A percentile compares a stretch with the other conserved stretches of the same genome.
phyloP scores from a whole-genome alignment of 1,140 invertebrate species.

The Ectropis grisescens region DNA sequence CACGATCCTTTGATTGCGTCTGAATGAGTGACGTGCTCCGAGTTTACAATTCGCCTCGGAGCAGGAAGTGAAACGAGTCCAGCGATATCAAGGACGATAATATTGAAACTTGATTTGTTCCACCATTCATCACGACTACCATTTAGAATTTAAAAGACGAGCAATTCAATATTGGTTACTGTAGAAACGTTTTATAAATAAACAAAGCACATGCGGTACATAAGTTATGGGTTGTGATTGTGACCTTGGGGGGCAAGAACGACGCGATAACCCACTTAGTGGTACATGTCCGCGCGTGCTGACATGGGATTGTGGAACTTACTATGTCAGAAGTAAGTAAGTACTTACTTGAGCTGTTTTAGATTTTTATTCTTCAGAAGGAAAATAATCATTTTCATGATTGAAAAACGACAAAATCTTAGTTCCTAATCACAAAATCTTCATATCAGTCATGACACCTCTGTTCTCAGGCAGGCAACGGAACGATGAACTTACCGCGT shows the following conservation, averaged over 20 bases:
- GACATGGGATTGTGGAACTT: conserved; percentile 35
- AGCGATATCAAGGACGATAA: conserved; percentile 56
- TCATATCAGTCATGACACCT: not conserved
- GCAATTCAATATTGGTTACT: too few species aligned
- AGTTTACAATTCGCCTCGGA: conserved; percentile 46
- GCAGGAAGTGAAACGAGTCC: conserved; percentile 59
- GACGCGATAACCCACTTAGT: conserved; percentile 49
- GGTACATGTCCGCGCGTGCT: conserved; percentile 38
- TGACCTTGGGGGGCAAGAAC: conserved; percentile 14
- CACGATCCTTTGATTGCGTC: conserved; percentile 56
- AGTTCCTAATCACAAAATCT: too few species aligned
- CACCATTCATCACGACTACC: conserved; percentile 21
- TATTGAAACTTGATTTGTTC: conserved; percentile 40
- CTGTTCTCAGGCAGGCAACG: not conserved
- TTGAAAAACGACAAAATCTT: too few species aligned
- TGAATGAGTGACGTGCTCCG: conserved; percentile 60
- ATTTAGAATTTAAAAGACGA: too few species aligned
- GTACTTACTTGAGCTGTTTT: too few species aligned
- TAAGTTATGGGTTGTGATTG: too few species aligned
- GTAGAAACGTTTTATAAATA: too few species aligned
- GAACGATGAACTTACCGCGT: not conserved
- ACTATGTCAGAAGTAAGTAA: too few species aligned
- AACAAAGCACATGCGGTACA: too few species aligned
- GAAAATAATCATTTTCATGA: too few species aligned
- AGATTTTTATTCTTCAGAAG: too few species aligned